Evolutionary conservation across 2,888 invertebrate genomes (phyloP).

Genomic region (Papilio demoleus): DNA sequence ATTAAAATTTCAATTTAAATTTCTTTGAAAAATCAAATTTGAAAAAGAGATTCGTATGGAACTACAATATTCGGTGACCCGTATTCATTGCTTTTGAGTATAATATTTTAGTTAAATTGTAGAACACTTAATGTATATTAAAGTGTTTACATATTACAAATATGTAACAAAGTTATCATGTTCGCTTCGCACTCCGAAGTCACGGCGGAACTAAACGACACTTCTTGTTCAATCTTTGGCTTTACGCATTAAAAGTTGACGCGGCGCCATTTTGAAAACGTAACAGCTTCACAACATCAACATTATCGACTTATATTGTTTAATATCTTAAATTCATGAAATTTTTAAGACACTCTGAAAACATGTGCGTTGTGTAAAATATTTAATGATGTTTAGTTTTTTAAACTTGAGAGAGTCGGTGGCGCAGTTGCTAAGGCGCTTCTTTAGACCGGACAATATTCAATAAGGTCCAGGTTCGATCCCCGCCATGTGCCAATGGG

Average conservation of each 20-base stretch:
- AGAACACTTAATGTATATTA: slow-evolving; percentile 11
- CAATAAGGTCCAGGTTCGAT: too few species aligned
- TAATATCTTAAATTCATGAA: neutral
- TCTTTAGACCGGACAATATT: too few species aligned
- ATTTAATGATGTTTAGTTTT: neutral
- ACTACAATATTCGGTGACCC: too few species aligned
- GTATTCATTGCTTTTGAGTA: too few species aligned
- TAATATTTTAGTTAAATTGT: too few species aligned
- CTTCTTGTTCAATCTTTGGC: slow-evolving; percentile 44
- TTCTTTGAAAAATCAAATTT: too few species aligned
- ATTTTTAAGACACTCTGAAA: neutral
- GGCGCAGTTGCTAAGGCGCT: too few species aligned
- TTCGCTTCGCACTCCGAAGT: slow-evolving; percentile 13
- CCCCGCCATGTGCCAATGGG: too few species aligned
- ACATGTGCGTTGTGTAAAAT: neutral
- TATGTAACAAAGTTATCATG: slow-evolving; percentile 15
- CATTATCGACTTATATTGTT: slow-evolving; percentile 25
- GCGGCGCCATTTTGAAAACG: slow-evolving; percentile 33
- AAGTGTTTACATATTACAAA: slow-evolving; percentile 17
- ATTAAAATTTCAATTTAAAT: too few species aligned
- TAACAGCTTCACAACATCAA: slow-evolving; percentile 6
- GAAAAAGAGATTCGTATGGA: too few species aligned
- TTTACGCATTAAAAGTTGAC: slow-evolving; percentile 43
- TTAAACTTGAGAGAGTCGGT: neutral
- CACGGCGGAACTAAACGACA: slow-evolving; percentile 42